A percentile compares a stretch with the other conserved stretches of the same genome.
phyloP scores from a whole-genome alignment of 2,113 vertebrate genomes.

The Percina caprodes region DNA sequence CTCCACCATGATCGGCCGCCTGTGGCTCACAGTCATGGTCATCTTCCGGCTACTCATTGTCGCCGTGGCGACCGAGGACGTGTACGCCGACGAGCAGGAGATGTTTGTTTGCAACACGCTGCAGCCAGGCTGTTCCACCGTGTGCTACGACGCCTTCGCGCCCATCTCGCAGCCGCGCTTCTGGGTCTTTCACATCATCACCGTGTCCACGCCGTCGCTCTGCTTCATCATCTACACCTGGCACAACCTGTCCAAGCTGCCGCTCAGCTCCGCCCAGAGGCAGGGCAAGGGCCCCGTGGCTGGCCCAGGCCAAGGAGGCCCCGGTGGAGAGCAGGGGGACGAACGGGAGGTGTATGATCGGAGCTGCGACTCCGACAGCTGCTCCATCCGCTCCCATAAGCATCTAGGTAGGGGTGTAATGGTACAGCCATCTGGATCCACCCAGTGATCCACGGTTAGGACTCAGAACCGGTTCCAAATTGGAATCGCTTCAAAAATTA shows the following conservation, averaged over 20 bases:
- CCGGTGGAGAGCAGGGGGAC: not conserved
- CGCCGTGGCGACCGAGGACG: constrained; percentile 84
- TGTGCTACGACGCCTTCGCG: constrained; percentile 85
- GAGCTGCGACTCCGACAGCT: constrained; percentile 82
- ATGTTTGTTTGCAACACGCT: constrained; percentile 86
- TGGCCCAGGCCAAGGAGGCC: not conserved
- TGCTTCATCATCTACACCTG: constrained; percentile 87
- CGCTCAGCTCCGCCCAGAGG: constrained; percentile 31
- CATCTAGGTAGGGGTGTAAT: constrained; percentile 64
- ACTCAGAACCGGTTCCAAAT: no score
- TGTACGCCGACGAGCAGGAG: constrained; percentile 84
- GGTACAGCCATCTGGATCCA: no score
- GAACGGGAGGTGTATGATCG: constrained; percentile 47
- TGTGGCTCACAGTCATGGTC: constrained; percentile 87
- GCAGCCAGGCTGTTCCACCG: constrained; percentile 83
- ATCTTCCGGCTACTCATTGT: constrained; percentile 85
- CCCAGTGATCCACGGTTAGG: no score
- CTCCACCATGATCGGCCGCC: constrained; percentile 85
- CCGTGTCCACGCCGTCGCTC: constrained; percentile 84
- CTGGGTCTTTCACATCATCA: constrained; percentile 87
- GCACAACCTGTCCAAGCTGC: constrained; percentile 84
- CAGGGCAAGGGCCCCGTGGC: not conserved
- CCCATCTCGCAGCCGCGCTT: constrained; percentile 86
- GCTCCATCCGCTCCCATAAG: constrained; percentile 80
- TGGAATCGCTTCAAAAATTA: no score